Percentiles rank a stretch among this genome's conserved stretches.
Conservation (phyloP, 2,888 invertebrate genomes). For the Acanthococcus lagerstroemiae region DNA sequence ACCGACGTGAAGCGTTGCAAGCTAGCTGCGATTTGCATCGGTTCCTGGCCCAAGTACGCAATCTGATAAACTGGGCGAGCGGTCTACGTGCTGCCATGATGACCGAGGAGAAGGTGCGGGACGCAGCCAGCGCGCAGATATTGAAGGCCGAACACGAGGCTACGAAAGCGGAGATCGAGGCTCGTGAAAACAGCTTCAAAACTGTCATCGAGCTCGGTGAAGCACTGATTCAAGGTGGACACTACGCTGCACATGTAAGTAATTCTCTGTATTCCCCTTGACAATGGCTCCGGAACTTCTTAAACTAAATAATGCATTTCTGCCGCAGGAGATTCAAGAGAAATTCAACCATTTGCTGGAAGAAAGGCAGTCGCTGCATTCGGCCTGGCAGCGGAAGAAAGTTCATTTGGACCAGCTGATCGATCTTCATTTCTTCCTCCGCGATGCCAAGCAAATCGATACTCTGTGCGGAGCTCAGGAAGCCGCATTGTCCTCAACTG, state of each 20-base stretch:
- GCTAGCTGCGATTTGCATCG: constrained; percentile 82
- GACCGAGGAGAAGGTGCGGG: constrained; percentile 70
- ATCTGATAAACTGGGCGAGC: constrained; percentile 79
- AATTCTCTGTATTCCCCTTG: no score
- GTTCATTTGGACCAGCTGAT: constrained; percentile 81
- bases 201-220: constrained; percentile 64
- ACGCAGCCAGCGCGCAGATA: constrained; percentile 69
- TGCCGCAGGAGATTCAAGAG: constrained; percentile 61
- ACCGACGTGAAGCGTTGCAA: constrained; percentile 67
- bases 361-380: constrained; percentile 66
- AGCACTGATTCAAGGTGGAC: constrained; percentile 72
- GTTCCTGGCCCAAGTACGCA: constrained; percentile 74
- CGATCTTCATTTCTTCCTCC: constrained; percentile 85
- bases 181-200: constrained; percentile 70
- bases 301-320: no score
- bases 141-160: constrained; percentile 74
- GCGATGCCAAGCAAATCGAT: constrained; percentile 87
- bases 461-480: constrained; percentile 82
- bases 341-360: constrained; percentile 65
- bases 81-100: constrained; percentile 65
- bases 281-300: no score
- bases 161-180: constrained; percentile 75
- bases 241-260: constrained; percentile 59
- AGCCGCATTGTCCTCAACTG: constrained; percentile 49
- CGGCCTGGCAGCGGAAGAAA: constrained; percentile 81